These are phyloP conservation scores for Chionomys nivalis DNA, from an alignment of 2,113 vertebrate genomes.

Conservation along the genomic window DNA sequence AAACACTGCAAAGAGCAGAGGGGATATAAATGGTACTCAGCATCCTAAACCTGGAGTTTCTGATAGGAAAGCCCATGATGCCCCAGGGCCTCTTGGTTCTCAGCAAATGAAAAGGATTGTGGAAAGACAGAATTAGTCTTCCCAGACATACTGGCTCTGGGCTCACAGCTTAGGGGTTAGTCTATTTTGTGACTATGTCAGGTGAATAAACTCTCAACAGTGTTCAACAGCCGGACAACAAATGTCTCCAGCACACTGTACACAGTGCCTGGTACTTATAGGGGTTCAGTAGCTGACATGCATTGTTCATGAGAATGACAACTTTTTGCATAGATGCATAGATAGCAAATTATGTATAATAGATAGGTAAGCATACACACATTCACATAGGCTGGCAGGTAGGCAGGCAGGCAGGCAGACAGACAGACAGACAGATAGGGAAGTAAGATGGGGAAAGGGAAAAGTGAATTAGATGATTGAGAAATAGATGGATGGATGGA, in stretches of 20 bases:
- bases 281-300: neutral
- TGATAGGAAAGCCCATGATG: accelerated
- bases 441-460: too few relatives aligned
- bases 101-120: too few relatives aligned
- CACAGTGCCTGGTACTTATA: neutral
- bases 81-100: neutral
- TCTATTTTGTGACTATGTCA: too few relatives aligned
- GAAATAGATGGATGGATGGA: too few relatives aligned
- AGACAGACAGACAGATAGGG: neutral
- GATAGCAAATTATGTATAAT: neutral
- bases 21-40: neutral
- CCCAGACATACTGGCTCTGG: accelerated
- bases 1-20: neutral
- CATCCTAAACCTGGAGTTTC: neutral
- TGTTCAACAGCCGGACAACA: neutral
- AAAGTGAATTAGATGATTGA: too few relatives aligned
- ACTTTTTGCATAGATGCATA: neutral
- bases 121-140: neutral
- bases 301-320: neutral
- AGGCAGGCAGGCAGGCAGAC: neutral
- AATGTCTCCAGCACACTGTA: neutral
- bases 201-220: neutral
- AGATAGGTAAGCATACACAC: neutral
- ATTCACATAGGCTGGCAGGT: neutral
- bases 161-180: neutral